Evolutionary conservation across 2,888 invertebrate species (phyloP).

Genomic region (Dascillus cervinus): DNA sequence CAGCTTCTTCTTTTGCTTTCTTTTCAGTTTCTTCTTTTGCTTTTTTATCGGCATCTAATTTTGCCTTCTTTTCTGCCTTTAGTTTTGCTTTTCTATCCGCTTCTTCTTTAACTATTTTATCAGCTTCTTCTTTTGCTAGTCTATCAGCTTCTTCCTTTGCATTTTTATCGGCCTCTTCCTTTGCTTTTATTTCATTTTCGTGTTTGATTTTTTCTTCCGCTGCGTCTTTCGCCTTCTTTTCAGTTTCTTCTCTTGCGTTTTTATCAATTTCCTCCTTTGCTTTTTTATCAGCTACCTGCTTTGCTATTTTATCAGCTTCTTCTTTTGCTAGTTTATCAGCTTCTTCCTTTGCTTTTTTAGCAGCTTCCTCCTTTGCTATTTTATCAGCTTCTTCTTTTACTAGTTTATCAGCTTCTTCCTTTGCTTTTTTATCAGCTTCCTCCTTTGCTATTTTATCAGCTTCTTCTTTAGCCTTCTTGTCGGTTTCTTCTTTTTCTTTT

Average conservation of each 20-base stretch:
- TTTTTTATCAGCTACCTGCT: conserved; percentile 21
- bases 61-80: conserved; percentile 12
- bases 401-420: conserved; percentile 30
- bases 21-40: conserved; percentile 14
- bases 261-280: conserved; percentile 34
- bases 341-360: conserved; percentile 24
- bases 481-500: conserved; percentile 10
- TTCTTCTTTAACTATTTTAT: conserved; percentile 17
- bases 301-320: conserved; percentile 38
- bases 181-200: conserved; percentile 23
- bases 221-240: conserved; percentile 18
- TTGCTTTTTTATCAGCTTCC: conserved; percentile 26
- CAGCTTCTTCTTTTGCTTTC: conserved; percentile 10
- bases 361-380: conserved; percentile 25
- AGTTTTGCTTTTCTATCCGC: conserved; percentile 14
- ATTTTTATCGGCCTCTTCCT: conserved; percentile 25
- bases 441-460: conserved; percentile 21
- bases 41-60: conserved; percentile 15
- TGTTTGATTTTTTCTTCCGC: conserved; percentile 30
- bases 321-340: conserved; percentile 27
- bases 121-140: conserved; percentile 17
- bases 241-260: conserved; percentile 25
- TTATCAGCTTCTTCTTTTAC: conserved; percentile 27
- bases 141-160: conserved; percentile 27
- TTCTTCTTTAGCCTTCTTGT: conserved; percentile 28